Evolutionary conservation across 2,888 invertebrate species (phyloP), one percentile per base, ranked within the genome.

Genomic region (Laspeyria flexula): DNA sequence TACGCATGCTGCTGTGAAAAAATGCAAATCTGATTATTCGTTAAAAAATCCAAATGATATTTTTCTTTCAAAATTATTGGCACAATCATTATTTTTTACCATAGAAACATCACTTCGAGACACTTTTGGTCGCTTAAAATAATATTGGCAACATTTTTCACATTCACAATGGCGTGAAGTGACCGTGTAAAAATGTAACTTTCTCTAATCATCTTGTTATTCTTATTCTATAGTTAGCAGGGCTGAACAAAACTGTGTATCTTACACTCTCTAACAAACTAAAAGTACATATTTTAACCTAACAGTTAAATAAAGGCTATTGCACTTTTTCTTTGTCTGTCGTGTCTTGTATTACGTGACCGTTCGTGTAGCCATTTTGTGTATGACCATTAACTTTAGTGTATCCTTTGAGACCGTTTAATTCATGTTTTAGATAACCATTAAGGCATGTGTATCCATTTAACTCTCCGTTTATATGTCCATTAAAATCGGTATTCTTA

Each of bases 281-380:
- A 69, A 54, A 61, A 60, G 48, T 65, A 52, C 48, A 65, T 43
- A 60, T 48, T 37, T 42, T 70, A 69, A 55, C 46, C 52, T 69
- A 69, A 43, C 51, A 46, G 45, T 52, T 50, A 34, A 49, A 33
- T 56, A 25, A 40, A 44, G 58, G 58, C 73, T 90, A 90, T 76
- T 87, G 90, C 63, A 84, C 66, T 77, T 90, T 90, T 73, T 85
- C 82, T 73, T 90, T 90, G 16, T 75, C 78, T 75, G 75, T 75
- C 30, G 60, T 43, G 33, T 70, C 67, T 43, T 72, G 73, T 53
- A 64, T 58, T 49, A 75, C 57, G 40, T 77, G 73, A 31, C 83
- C 78, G 55, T 85, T 86, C 52, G 73, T 65, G 58, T 73, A 77
- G 25, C 83, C 82, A 40, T 61, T 61, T 41, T 47, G 52, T 10